Evolutionary conservation across 2,797 vertebrate genomes (phyloP).

Genomic region (Huso huso): DNA sequence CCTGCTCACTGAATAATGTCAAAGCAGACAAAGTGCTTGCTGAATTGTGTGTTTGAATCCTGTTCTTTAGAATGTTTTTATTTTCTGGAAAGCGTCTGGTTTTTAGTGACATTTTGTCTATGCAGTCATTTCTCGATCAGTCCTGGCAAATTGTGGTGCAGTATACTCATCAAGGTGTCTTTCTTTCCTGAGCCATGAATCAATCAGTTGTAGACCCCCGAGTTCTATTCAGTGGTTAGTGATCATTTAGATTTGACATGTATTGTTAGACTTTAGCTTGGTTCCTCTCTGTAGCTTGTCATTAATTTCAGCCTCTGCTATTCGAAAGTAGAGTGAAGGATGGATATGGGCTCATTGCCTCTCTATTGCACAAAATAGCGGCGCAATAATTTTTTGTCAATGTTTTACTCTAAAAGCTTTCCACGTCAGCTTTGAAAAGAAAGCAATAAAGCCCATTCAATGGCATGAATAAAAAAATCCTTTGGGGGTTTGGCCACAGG

Average conservation of each 20-base stretch:
- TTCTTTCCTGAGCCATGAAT: constrained; percentile 85
- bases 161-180: constrained; percentile 85
- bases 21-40: too few relatives aligned
- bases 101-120: constrained; percentile 77
- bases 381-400: constrained; percentile 94
- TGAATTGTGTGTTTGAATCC: not conserved
- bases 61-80: constrained; percentile 21
- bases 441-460: constrained; percentile 98
- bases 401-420: constrained; percentile 97
- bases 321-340: constrained; percentile 82
- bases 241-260: constrained; percentile 97
- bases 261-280: constrained; percentile 90
- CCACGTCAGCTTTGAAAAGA: constrained; percentile 93
- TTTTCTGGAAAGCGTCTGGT: constrained; percentile 2
- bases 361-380: constrained; percentile 94
- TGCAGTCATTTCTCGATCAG: constrained; percentile 76
- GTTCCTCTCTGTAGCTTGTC: constrained; percentile 81
- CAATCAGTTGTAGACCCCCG: constrained; percentile 82
- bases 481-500: constrained; percentile 86
- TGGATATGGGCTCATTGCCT: constrained; percentile 89
- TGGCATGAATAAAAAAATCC: constrained; percentile 94
- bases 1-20: constrained; percentile 12
- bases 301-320: constrained; percentile 90
- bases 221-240: constrained; percentile 85
- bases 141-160: constrained; percentile 77